Evolutionary conservation across 2,113 vertebrate species (phyloP).

Genomic region (Pachycephala philippinensis): DNA sequence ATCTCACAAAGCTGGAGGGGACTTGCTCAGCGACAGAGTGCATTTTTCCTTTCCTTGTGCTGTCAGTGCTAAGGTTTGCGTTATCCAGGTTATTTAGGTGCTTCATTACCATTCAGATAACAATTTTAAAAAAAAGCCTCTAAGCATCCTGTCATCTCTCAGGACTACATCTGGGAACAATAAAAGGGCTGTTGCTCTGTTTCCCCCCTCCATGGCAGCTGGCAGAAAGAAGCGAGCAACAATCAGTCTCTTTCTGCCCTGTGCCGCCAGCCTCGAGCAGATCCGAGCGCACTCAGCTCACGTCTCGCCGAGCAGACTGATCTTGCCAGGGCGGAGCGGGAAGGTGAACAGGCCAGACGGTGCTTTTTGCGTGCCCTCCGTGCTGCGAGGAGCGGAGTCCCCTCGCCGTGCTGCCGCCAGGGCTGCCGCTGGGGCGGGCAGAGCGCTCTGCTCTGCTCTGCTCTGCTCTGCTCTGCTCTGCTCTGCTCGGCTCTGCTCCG

Average conservation of each 20-base stretch:
- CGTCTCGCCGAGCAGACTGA: not conserved
- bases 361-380: not conserved
- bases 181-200: not conserved
- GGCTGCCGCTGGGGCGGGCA: rapidly evolving
- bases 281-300: not conserved
- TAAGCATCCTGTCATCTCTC: not conserved
- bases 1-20: not conserved
- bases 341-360: not conserved
- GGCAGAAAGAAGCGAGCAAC: not conserved
- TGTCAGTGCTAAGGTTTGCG: not conserved
- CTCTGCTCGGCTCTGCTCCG: too few species aligned
- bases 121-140: not conserved
- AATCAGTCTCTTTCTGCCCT: not conserved
- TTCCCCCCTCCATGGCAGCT: rapidly evolving
- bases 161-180: not conserved
- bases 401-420: not conserved
- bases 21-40: not conserved
- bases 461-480: too few species aligned
- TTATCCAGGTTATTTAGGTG: not conserved
- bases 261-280: not conserved
- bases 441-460: too few species aligned
- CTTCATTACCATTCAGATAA: not conserved
- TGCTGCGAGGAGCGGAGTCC: not conserved
- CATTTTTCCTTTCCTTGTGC: not conserved
- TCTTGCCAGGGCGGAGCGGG: not conserved